Evolutionary conservation across 2,113 vertebrate genomes (phyloP).

Genomic region (Parus major): DNA sequence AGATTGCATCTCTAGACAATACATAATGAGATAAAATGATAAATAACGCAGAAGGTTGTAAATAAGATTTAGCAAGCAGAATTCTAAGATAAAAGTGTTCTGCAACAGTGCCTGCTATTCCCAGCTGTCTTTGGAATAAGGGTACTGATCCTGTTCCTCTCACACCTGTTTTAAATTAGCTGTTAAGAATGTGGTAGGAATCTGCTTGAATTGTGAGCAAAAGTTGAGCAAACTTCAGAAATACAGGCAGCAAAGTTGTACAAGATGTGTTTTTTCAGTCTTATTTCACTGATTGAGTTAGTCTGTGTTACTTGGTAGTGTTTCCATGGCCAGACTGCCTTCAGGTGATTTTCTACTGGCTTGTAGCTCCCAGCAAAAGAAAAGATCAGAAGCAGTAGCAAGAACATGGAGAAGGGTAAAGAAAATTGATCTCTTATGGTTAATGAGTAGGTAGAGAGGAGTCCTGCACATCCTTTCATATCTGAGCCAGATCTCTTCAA

Average conservation of each 20-base stretch:
- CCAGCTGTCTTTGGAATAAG: constrained; percentile 22
- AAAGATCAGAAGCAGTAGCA: background rate
- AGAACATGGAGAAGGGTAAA: background rate
- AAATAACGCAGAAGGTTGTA: constrained; percentile 62
- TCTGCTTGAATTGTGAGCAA: background rate
- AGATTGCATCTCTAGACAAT: constrained; percentile 69
- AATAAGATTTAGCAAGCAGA: constrained; percentile 68
- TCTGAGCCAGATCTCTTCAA: background rate
- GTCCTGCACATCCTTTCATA: background rate
- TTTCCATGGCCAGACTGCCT: background rate
- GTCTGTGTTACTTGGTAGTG: background rate
- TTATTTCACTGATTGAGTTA: background rate
- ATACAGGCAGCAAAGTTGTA: background rate
- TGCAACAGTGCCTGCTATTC: constrained; percentile 28
- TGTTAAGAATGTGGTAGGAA: background rate
- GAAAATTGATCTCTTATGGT: background rate
- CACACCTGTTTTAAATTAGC: constrained; percentile 16
- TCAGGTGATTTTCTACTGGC: background rate
- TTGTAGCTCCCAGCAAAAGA: background rate
- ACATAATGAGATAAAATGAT: constrained; percentile 69
- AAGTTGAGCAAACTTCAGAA: background rate
- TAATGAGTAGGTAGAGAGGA: background rate
- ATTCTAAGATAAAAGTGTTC: constrained; percentile 51
- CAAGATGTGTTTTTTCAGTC: background rate
- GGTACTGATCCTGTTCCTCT: background rate